A percentile compares a stretch with the other conserved stretches of the same genome.
Evolutionary conservation across 1,140 invertebrate genomes (phyloP).

Genomic region (Heliconius melpomene): DNA sequence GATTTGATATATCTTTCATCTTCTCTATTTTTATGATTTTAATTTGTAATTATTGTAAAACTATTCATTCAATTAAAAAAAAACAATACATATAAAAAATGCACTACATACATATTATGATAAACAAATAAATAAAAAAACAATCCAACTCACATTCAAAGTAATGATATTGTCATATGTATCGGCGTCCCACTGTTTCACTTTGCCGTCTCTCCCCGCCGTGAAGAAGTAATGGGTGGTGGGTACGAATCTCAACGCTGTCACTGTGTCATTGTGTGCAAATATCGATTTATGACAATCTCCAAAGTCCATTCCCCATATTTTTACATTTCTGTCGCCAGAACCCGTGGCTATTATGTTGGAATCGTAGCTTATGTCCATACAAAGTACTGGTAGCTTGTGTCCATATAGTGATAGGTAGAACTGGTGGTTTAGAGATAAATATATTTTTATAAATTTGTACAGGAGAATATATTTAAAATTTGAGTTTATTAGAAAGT

Average conservation of each 20-base stretch:
- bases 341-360: constrained; percentile 96
- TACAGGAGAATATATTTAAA: neutral
- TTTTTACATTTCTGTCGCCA: constrained; percentile 96
- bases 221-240: constrained; percentile 97
- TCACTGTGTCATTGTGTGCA: constrained; percentile 97
- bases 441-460: neutral
- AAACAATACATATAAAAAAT: too few relatives aligned
- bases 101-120: neutral
- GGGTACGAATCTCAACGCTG: constrained; percentile 92
- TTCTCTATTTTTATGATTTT: too few relatives aligned
- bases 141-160: constrained; percentile 84
- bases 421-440: constrained; percentile 84
- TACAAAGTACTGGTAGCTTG: constrained; percentile 94
- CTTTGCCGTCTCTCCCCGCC: constrained; percentile 94
- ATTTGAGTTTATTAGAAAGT: neutral
- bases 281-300: constrained; percentile 95
- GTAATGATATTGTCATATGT: constrained; percentile 95
- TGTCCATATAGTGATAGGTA: constrained; percentile 98
- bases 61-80: too few relatives aligned
- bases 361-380: constrained; percentile 97
- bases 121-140: neutral
- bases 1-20: too few relatives aligned
- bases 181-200: constrained; percentile 99
- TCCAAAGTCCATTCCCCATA: constrained; percentile 99
- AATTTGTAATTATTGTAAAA: too few relatives aligned